phyloP scores from a whole-genome alignment of 2,797 vertebrate genomes.

The Myiothlypis coronata region DNA sequence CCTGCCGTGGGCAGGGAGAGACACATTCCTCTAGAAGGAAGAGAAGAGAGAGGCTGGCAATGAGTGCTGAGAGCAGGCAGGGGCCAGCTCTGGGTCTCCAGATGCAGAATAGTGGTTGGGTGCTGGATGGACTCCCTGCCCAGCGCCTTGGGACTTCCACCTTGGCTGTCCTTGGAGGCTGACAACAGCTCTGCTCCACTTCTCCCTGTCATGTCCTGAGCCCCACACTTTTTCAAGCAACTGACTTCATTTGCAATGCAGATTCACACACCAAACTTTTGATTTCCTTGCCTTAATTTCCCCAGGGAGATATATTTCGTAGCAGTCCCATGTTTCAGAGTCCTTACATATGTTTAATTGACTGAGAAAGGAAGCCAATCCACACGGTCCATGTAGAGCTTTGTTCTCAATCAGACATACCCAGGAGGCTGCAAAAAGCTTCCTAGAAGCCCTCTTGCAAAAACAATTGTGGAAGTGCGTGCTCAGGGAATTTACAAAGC shows the following conservation, averaged over 20 bases:
- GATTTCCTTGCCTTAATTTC: slow-evolving; percentile 32
- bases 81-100: neutral
- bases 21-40: neutral
- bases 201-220: neutral
- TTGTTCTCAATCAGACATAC: neutral
- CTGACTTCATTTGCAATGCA: neutral
- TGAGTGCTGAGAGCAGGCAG: neutral
- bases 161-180: neutral
- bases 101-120: neutral
- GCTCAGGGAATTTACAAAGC: slow-evolving; percentile 58
- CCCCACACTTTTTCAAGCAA: neutral
- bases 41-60: neutral
- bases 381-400: neutral
- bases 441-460: slow-evolving; percentile 47
- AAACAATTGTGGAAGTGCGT: slow-evolving; percentile 37
- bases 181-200: neutral
- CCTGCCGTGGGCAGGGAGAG: neutral
- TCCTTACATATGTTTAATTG: slow-evolving; percentile 20
- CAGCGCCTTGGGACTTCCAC: neutral
- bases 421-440: slow-evolving; percentile 50
- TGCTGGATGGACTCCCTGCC: neutral
- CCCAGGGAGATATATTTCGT: neutral
- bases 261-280: neutral
- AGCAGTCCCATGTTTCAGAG: neutral
- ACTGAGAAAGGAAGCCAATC: neutral